A percentile compares a stretch with the other conserved stretches of the same genome.
phyloP scores from a whole-genome alignment of 2,113 vertebrate genomes.

The Pithys albifrons region DNA sequence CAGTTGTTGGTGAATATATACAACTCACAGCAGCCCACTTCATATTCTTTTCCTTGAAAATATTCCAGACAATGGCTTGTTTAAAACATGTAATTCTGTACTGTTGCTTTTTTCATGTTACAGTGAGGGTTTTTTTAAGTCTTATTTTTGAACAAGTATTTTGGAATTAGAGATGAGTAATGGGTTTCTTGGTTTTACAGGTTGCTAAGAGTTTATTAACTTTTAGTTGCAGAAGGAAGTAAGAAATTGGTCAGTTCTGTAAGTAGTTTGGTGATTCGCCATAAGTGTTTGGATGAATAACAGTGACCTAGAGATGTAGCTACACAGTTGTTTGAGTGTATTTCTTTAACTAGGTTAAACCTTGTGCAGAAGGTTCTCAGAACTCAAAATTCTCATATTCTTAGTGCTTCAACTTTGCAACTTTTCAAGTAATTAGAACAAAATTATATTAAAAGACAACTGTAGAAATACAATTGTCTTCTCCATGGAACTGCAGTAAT shows the following conservation, averaged over 20 bases:
- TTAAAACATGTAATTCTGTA: background rate
- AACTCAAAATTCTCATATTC: background rate
- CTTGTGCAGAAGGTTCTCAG: background rate
- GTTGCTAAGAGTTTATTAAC: background rate
- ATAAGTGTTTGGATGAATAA: background rate
- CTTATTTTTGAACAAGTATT: background rate
- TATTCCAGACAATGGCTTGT: background rate
- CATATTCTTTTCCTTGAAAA: background rate
- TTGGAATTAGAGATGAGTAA: background rate
- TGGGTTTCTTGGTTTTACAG: background rate
- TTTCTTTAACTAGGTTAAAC: background rate
- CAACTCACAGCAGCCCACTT: background rate
- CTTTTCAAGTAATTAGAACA: background rate
- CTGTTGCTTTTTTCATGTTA: background rate
- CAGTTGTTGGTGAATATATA: background rate
- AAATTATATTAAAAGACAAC: background rate
- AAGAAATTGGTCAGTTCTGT: background rate
- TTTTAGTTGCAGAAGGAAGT: background rate
- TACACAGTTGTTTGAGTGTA: background rate
- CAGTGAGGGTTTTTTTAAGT: too few species aligned
- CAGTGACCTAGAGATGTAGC: background rate
- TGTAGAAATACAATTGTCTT: background rate
- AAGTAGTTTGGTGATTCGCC: background rate
- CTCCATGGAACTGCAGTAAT: background rate
- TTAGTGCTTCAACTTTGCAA: background rate